Base-by-base conservation (phyloP, 2,888 invertebrate genomes). In the Agrochola litura region DNA sequence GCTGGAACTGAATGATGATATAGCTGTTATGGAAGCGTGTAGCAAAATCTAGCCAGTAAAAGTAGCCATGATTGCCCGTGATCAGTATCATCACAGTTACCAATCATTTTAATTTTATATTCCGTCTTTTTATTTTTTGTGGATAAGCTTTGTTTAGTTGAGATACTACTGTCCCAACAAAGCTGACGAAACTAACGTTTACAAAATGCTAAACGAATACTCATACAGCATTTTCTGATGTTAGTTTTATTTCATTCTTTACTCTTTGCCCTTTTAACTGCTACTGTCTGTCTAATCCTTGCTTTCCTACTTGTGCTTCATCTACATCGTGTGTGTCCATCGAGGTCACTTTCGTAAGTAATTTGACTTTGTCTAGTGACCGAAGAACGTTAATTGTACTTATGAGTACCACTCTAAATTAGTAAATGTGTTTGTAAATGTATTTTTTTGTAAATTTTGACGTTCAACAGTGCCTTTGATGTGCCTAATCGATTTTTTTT, bases 291-390 rank as follows among this genome's bases (percentile, higher is more conserved):
- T 19, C 76, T 82, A 80, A 88, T 81, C 80, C 82, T 76, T 80
- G 76, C 77, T 81, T 82, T 80, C 58, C 54, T 54, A 83, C 77
- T 37, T 75, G 16, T n/a, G 56, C 74, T 88, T 81, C 81, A 87
- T 86, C 85, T 88, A 86, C 78, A 76, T 87, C 87, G 86, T 88
- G 89, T 89, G 82, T 85, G 82, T 79, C 16, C 58, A 88, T 86
- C 82, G 76, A 79, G 85, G 87, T 86, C 86, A 89, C 86, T 54
- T 90, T 90, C 84, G 81, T 88, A 81, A 81, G 86, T 83, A 77
- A 81, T 86, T 89, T 89, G 86, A 86, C 86, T 88, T 86, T 82
- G 86, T 65, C 3, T 46, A 43, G 46, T 60, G 30, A 16, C 30
- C 30, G 30, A 16, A 30, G 16, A 30, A 8, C 3, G 16, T 8